Evolutionary conservation across 2,113 vertebrate genomes (phyloP), one percentile per base, ranked within the genome.

Genomic region (Aix galericulata): DNA sequence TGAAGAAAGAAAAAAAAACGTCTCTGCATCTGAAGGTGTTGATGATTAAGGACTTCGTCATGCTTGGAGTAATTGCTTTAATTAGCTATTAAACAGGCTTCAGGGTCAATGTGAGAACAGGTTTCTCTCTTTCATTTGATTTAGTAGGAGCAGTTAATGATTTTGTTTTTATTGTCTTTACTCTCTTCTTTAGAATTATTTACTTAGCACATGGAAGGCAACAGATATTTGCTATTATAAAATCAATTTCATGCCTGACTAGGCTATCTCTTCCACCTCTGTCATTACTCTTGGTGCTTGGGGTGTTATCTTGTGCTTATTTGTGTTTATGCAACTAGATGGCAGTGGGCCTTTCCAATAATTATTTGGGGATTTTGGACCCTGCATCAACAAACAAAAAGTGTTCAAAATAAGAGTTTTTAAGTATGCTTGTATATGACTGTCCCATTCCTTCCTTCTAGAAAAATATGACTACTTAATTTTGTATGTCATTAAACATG

Each of bases 221-320:
- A 98, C 98, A 98, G 98, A 99, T 98, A 99, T 98, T 99, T 99
- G 98, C 99, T 99, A 98, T 99, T 99, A 99, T 98, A 99, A 99
- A 99, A 99, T 99, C 99, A 99, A 99, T 99, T 99, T 99, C 99
- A 99, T 98, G 98, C 98, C 97, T 98, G 98, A 97, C 98, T 98
- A 98, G 97, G 96, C 98, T 98, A 98, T 98, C 97, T 98, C 95
- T 97, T 98, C 97, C 97, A 98, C 97, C 97, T 98, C 97, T 97
- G 95, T 97, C 98, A 97, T 98, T 98, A 98, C 94, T 98, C 96
- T 96, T 96, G 96, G 97, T 97, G 97, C 97, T 98, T 72, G 73
- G 97, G 96, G 96, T 97, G 88, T 98, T 98, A 97, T 97, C 96
- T 84, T 93, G 95, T 96, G 64, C 96, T 97, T 97, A 96, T 97